These are phyloP conservation scores for Athene cunicularia DNA, from an alignment of 2,113 vertebrate species.

Conservation along the genomic window DNA sequence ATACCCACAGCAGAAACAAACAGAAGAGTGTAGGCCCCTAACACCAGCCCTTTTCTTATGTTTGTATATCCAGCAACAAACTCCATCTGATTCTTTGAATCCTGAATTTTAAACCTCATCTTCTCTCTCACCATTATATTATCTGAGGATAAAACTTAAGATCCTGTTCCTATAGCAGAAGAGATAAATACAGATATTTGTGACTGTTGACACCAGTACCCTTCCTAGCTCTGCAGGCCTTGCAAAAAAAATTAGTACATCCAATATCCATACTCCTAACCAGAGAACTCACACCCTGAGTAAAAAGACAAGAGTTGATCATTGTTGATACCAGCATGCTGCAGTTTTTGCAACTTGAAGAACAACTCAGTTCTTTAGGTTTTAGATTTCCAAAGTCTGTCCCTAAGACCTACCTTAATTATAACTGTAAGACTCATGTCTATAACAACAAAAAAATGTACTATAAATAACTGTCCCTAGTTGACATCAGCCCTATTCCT, in stretches of 20 bases:
- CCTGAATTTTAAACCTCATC: neutral
- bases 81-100: neutral
- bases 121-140: neutral
- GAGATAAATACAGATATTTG: neutral
- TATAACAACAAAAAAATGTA: neutral
- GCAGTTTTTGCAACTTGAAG: neutral
- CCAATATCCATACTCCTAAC: neutral
- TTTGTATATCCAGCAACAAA: neutral
- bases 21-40: neutral
- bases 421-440: neutral
- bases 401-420: neutral
- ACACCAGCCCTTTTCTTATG: neutral
- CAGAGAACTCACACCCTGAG: neutral
- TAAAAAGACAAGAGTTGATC: neutral
- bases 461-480: neutral
- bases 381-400: neutral
- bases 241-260: neutral
- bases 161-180: neutral
- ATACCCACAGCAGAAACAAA: neutral
- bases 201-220: neutral
- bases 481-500: neutral
- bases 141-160: neutral
- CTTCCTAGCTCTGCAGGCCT: neutral
- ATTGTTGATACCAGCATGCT: neutral
- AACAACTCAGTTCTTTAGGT: neutral